These are phyloP conservation scores for Drosophila robusta DNA, from an alignment of 2,888 invertebrate genomes.

Conservation along the genomic window DNA sequence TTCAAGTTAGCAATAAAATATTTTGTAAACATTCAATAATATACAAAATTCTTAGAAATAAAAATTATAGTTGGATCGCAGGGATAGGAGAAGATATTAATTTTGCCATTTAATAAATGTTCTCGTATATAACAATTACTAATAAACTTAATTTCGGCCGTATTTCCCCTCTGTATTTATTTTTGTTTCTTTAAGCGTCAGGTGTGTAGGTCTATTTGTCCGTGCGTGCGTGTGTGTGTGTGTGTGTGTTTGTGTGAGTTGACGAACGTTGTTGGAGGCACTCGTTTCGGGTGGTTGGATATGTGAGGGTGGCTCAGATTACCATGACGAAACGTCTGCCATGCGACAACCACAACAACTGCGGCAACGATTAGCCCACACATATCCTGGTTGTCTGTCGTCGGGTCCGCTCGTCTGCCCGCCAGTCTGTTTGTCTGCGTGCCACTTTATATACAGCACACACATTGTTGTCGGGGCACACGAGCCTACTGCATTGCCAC, in stretches of 20 bases:
- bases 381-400: conserved; percentile 45
- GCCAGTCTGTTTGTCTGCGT: conserved; percentile 36
- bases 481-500: not conserved
- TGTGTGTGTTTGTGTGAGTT: not conserved
- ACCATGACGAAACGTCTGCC: conserved; percentile 65
- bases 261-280: not conserved
- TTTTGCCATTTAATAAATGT: not conserved
- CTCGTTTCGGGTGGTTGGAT: conserved; percentile 7
- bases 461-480: conserved; percentile 2
- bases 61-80: too few relatives aligned
- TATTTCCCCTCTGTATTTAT: not conserved
- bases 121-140: not conserved
- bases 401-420: too few relatives aligned
- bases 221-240: not conserved
- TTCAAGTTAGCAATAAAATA: too few relatives aligned
- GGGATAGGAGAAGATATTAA: not conserved
- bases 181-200: not conserved
- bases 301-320: conserved; percentile 44
- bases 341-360: conserved; percentile 68
- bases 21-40: too few relatives aligned
- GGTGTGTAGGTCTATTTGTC: not conserved
- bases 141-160: not conserved
- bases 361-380: conserved; percentile 64
- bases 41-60: not conserved
- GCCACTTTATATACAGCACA: conserved; percentile 50